Evolutionary conservation across 37 sponge, comb jelly and placozoan species (phyloP).

Genomic region (Geodia barretti): DNA sequence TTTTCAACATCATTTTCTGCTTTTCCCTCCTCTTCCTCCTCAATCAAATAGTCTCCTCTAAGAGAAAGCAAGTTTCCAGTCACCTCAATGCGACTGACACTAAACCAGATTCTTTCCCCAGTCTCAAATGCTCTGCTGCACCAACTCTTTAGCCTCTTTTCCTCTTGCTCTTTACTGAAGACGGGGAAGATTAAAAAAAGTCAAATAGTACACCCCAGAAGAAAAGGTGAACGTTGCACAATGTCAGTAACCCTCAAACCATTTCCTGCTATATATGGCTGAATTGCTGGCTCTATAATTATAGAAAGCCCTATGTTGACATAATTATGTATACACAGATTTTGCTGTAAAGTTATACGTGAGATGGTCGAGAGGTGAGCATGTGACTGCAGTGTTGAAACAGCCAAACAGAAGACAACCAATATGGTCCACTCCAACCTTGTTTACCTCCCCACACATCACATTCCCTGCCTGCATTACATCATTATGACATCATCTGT

Average conservation of each 20-base stretch:
- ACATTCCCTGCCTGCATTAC: conserved; percentile 24
- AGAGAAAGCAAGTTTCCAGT: conserved; percentile 26
- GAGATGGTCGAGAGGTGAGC: too few species aligned
- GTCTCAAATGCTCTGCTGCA: neutral
- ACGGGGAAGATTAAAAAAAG: too few species aligned
- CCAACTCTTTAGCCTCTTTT: neutral
- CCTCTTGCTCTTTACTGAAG: neutral
- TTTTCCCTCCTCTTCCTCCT: neutral
- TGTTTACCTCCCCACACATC: conserved; percentile 60
- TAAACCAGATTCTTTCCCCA: conserved; percentile 37
- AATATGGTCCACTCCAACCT: conserved; percentile 43
- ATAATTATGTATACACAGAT: too few species aligned
- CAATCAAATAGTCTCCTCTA: conserved; percentile 28
- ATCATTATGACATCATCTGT: neutral
- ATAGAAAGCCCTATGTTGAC: too few species aligned
- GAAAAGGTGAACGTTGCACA: too few species aligned
- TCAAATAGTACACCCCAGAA: too few species aligned
- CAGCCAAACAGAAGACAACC: conserved; percentile 71
- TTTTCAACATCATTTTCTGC: neutral
- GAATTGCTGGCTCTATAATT: too few species aligned
- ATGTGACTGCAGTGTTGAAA: conserved; percentile 60
- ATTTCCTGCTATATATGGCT: too few species aligned
- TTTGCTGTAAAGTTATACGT: too few species aligned
- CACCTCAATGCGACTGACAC: conserved; percentile 22
- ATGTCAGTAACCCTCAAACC: too few species aligned